Evolutionary conservation across 2,113 vertebrate genomes (phyloP).

Genomic region (Perognathus longimembris): DNA sequence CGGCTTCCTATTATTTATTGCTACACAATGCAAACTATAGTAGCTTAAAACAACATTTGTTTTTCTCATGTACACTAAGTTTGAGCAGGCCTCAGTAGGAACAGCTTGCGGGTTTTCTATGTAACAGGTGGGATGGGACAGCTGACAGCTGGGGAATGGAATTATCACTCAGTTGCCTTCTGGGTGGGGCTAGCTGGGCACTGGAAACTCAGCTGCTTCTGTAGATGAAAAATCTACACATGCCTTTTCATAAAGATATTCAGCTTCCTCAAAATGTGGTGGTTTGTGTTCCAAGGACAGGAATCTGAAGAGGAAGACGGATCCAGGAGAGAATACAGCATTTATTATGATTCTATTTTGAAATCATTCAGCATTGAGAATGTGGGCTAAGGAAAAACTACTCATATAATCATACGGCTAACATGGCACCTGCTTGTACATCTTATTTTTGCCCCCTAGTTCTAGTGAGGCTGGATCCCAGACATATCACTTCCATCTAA

Average conservation of each 20-base stretch:
- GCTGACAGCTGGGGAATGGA: not conserved
- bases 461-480: not conserved
- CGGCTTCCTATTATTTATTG: not conserved
- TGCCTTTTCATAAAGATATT: not conserved
- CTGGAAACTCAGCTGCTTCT: not conserved
- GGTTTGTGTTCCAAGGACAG: not conserved
- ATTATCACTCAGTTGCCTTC: not conserved
- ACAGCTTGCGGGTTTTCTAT: not conserved
- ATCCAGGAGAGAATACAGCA: not conserved
- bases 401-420: not conserved
- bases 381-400: not conserved
- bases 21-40: not conserved
- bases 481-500: not conserved
- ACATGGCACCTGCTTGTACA: not conserved
- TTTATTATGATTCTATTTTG: not conserved
- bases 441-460: not conserved
- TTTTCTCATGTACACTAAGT: not conserved
- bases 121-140: constrained; percentile 11
- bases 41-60: not conserved
- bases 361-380: not conserved
- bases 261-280: not conserved
- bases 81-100: not conserved
- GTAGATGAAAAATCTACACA: not conserved
- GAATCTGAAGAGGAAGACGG: not conserved
- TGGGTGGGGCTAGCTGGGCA: not conserved